Evolutionary conservation across 2,797 vertebrate species (phyloP).

Genomic region (Morelia viridis): DNA sequence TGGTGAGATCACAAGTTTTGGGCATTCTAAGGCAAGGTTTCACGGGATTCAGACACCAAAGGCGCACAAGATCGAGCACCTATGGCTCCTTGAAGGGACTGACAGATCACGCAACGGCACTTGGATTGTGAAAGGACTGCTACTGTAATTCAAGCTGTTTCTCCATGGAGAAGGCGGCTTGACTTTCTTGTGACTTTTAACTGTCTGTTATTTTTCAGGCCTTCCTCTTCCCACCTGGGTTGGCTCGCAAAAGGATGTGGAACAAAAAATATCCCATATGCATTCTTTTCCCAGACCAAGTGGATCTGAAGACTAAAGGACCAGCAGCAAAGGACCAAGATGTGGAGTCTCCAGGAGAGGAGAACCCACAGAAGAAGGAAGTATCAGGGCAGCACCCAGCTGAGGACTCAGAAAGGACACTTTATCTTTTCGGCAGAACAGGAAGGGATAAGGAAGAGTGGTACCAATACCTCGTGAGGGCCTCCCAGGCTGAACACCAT

Average conservation of each 20-base stretch:
- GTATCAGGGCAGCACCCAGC: neutral
- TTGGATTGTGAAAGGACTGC: neutral
- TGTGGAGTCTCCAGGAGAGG: constrained; percentile 42
- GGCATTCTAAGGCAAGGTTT: neutral
- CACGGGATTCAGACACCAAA: neutral
- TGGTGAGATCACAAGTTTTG: neutral
- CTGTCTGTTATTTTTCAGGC: constrained; percentile 70
- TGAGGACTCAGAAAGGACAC: constrained; percentile 58
- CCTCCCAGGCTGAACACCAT: constrained; percentile 55
- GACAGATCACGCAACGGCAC: neutral
- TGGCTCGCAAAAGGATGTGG: constrained; percentile 88
- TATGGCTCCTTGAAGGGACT: neutral
- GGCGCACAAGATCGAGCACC: neutral
- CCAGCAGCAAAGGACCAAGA: constrained; percentile 20
- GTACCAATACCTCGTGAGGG: constrained; percentile 80
- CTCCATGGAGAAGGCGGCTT: neutral
- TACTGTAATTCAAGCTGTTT: neutral
- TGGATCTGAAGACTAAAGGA: constrained; percentile 39
- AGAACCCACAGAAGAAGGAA: constrained; percentile 15
- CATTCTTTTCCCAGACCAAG: constrained; percentile 70
- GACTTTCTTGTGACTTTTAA: neutral
- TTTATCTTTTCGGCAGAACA: constrained; percentile 87
- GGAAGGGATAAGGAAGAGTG: constrained; percentile 92
- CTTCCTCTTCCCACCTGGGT: constrained; percentile 78
- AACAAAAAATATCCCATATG: constrained; percentile 93